phyloP scores from a whole-genome alignment of 2,797 vertebrate genomes.

The Momotus momota region DNA sequence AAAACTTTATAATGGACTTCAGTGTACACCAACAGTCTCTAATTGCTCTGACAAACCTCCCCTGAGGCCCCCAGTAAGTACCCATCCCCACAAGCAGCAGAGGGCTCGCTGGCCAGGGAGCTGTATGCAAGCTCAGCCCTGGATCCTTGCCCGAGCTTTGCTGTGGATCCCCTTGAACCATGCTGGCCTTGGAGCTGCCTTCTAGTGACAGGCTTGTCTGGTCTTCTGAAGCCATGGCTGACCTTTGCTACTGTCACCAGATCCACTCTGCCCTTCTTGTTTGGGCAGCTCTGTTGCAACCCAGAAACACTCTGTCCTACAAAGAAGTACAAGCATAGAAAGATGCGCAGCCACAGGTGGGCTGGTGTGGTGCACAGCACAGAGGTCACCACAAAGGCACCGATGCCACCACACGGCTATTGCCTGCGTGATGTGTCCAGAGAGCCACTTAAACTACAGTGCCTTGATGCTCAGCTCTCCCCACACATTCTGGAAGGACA shows the following conservation, averaged over 20 bases:
- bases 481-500: fast-evolving
- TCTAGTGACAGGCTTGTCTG: neutral
- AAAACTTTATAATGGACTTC: neutral
- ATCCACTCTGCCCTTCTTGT: neutral
- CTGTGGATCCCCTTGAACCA: neutral
- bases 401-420: fast-evolving
- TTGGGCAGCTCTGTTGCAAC: neutral
- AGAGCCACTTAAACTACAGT: too few relatives aligned
- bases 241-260: neutral
- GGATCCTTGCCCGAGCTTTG: neutral
- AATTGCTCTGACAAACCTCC: neutral
- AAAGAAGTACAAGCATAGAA: neutral
- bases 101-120: too few relatives aligned
- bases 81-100: fast-evolving
- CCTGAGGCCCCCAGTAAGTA: too few relatives aligned
- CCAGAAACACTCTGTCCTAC: too few relatives aligned
- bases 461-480: neutral
- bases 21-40: neutral
- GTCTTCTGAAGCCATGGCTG: fast-evolving
- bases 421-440: neutral
- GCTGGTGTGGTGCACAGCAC: neutral
- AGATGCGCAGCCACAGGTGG: neutral
- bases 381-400: neutral
- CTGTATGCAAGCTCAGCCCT: too few relatives aligned
- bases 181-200: neutral